Conservation (phyloP, 2,797 vertebrate species). For the Fundulus diaphanus region DNA sequence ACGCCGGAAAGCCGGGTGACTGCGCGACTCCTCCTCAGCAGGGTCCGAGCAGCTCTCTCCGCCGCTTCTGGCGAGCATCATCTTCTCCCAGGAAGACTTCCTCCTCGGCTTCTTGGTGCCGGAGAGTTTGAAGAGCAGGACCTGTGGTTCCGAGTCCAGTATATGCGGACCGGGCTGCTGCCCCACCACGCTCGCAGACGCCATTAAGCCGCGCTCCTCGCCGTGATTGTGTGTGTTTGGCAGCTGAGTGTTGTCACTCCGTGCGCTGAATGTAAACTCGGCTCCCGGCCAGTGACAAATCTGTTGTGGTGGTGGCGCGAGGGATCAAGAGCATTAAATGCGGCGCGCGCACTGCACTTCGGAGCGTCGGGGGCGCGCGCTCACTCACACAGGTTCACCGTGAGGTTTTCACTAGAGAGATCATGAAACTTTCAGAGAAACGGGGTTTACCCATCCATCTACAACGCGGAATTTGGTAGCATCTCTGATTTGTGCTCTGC, state of each 20-base stretch:
- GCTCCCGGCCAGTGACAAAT: conserved; percentile 56
- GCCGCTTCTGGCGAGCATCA: conserved; percentile 54
- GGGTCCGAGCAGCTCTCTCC: conserved; percentile 24
- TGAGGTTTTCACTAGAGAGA: conserved; percentile 2
- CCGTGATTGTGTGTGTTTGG: conserved; percentile 12
- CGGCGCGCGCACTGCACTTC: conserved; percentile 47
- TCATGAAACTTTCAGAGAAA: neutral
- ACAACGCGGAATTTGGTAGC: neutral
- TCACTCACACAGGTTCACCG: neutral
- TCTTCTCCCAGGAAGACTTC: conserved; percentile 67
- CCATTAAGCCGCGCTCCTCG: conserved; percentile 63
- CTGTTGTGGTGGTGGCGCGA: conserved; percentile 70
- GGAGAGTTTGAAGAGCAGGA: conserved; percentile 72
- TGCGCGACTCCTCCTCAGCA: neutral
- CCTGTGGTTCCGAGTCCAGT: conserved; percentile 79
- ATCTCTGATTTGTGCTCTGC: neutral
- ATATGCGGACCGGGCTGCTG: conserved; percentile 79
- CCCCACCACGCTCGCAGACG: conserved; percentile 77
- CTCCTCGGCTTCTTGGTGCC: conserved; percentile 68
- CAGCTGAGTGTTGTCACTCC: conserved; percentile 43
- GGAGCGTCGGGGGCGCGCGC: conserved; percentile 55
- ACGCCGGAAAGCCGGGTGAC: conserved; percentile 2
- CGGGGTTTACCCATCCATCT: neutral
- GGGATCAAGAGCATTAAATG: conserved; percentile 51
- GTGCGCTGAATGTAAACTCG: conserved; percentile 74